Evolutionary conservation across 2,888 invertebrate genomes (phyloP), one percentile per base, ranked within the genome.

Genomic region (Drosophila trichaetosa): DNA sequence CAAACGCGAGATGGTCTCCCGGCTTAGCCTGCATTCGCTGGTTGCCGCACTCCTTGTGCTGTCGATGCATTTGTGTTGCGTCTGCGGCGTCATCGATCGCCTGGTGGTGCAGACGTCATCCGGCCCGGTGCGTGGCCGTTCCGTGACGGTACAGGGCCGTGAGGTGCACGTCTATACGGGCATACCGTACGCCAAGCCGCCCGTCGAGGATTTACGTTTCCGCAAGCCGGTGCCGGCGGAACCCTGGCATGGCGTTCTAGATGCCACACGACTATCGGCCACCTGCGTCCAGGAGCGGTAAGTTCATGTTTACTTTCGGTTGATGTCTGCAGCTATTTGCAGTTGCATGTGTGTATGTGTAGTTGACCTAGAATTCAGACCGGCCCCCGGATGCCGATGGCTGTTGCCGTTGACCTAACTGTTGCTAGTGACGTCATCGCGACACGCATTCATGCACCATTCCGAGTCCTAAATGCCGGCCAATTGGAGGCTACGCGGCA

Each of bases 111-210:
- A 97, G 92, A 98, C 97, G 31, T 96, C 95, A 80, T 96, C 96
- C 87, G 98, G 98, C 1, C 94, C 96, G 71, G 95, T 98, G 65
- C 95, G 97, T 76, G 98, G 98, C 29, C 95, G 96, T 86, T 95
- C 96, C 24, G 96, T 96, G 91, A 96, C 96, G 75, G 96, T 98
- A 82, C 94, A 97, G 93, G 96, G 97, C 60, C 95, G 97, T 63
- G 96, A 98, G 93, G 96, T 98, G 36, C 97, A 97, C 92, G 96
- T 97, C 61, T 98, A 97, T 91, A 96, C 96, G 60, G 98, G 98
- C 5, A 97, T 98, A 76, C 98, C 98, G 21, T 98, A 97, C 92
- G 98, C 98, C 10, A 97, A 97, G 92, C 97, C 98, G 3, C 98
- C 98, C 2, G 93, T 98, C 52, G 98, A 97, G 18, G 96, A 96